Percentiles rank a stretch among this genome's conserved stretches.
Evolutionary conservation across 2,888 invertebrate genomes (phyloP).

Genomic region (Aleiodes alternator): DNA sequence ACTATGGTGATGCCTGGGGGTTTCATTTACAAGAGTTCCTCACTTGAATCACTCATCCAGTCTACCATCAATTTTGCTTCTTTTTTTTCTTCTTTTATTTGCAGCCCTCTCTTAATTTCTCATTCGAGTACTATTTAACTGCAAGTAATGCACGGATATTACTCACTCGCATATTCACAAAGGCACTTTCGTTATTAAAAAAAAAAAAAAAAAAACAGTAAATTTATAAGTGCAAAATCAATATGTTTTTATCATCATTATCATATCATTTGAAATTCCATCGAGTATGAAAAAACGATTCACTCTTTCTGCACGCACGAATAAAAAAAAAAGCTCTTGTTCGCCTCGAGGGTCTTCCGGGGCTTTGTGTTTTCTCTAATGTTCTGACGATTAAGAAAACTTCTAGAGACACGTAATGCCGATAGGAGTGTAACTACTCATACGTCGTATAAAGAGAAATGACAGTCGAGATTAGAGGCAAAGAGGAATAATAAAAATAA

Average conservation of each 20-base stretch:
- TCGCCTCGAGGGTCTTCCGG: no score
- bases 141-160: constrained; percentile 13
- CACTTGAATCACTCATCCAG: constrained; percentile 30
- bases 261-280: constrained; percentile 7
- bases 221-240: neutral
- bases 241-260: constrained; percentile 15
- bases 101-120: neutral
- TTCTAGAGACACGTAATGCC: constrained; percentile 9
- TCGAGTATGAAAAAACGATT: constrained; percentile 7
- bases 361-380: neutral
- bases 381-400: constrained; percentile 5
- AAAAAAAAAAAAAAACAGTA: no score
- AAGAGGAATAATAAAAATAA: neutral
- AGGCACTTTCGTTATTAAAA: neutral
- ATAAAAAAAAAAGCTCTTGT: no score
- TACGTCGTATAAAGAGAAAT: constrained; percentile 12
- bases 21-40: constrained; percentile 33
- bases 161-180: neutral
- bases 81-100: constrained; percentile 12
- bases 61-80: constrained; percentile 25
- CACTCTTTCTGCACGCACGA: constrained; percentile 5
- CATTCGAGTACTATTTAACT: constrained; percentile 23
- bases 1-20: constrained; percentile 21
- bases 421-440: neutral
- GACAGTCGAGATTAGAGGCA: constrained; percentile 18